Evolutionary conservation across 2,797 vertebrate species (phyloP).

Genomic region (Phrynocephalus guinanensis): DNA sequence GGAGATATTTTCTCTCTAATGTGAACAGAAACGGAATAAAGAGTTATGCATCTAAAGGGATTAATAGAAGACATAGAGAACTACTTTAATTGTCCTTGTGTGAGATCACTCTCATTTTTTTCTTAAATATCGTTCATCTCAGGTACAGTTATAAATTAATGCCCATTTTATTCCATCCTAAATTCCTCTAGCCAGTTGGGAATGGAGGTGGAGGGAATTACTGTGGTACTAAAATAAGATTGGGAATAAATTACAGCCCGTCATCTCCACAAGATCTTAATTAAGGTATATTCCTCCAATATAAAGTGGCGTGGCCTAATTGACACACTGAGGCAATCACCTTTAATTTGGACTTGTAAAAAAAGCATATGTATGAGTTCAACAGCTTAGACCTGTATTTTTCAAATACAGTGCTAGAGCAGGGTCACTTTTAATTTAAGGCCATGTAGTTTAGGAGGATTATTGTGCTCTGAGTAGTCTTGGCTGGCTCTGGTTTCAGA

Average conservation of each 20-base stretch:
- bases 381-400: conserved; percentile 46
- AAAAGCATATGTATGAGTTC: conserved; percentile 51
- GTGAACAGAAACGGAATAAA: conserved; percentile 26
- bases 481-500: not conserved
- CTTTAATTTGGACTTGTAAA: conserved; percentile 45
- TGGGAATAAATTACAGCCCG: conserved; percentile 67
- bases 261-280: conserved; percentile 71
- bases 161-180: conserved; percentile 64
- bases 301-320: conserved; percentile 59
- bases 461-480: not conserved
- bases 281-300: conserved; percentile 64
- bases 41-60: conserved; percentile 32
- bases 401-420: conserved; percentile 20
- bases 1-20: not conserved
- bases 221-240: conserved; percentile 61
- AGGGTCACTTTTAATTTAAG: conserved; percentile 14
- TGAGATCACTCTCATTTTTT: conserved; percentile 34
- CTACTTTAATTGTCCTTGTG: conserved; percentile 30
- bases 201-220: not conserved
- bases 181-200: conserved; percentile 65
- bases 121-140: conserved; percentile 37
- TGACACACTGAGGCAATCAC: conserved; percentile 58
- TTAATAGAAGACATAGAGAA: conserved; percentile 28
- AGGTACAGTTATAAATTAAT: conserved; percentile 55
- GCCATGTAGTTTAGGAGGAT: not conserved